Percentiles rank a stretch among this genome's conserved stretches.
These are phyloP conservation scores for Acanthopleura granulata DNA, from an alignment of 2,888 invertebrate genomes.

Conservation along the genomic window DNA sequence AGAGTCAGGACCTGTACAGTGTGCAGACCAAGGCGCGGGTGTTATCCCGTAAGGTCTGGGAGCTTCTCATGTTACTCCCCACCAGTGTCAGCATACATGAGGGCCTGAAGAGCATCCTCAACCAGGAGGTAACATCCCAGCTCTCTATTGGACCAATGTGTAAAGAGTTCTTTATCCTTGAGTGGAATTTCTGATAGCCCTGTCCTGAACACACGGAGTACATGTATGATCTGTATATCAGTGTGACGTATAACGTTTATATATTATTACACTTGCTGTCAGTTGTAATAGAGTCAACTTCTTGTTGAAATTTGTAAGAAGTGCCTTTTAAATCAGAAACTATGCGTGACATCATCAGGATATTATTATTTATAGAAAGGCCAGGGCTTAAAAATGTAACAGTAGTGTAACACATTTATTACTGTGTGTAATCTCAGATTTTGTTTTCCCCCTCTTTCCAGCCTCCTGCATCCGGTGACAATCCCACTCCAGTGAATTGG, in stretches of 20 bases:
- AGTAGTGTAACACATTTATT: too few relatives aligned
- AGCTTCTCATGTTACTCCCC: constrained; percentile 90
- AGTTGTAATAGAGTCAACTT: not conserved
- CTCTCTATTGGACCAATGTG: too few relatives aligned
- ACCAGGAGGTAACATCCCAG: constrained; percentile 43
- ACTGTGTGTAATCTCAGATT: too few relatives aligned
- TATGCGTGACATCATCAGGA: too few relatives aligned
- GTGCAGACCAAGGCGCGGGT: constrained; percentile 78
- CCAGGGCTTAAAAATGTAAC: too few relatives aligned
- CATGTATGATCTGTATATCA: too few relatives aligned
- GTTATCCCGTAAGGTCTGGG: constrained; percentile 93
- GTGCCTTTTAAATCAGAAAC: too few relatives aligned
- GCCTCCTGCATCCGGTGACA: not conserved
- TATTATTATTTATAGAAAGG: too few relatives aligned
- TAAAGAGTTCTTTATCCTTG: not conserved
- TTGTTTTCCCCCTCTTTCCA: not conserved
- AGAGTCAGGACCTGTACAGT: constrained; percentile 58
- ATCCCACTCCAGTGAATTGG: constrained; percentile 46
- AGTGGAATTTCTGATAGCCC: too few relatives aligned
- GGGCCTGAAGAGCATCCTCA: constrained; percentile 79
- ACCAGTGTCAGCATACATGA: constrained; percentile 88
- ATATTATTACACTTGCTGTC: too few relatives aligned
- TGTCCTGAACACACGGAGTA: too few relatives aligned
- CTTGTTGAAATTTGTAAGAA: not conserved
- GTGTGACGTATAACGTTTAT: too few relatives aligned